Conservation (phyloP, 2,113 vertebrate genomes). For the Pedionomus torquatus region DNA sequence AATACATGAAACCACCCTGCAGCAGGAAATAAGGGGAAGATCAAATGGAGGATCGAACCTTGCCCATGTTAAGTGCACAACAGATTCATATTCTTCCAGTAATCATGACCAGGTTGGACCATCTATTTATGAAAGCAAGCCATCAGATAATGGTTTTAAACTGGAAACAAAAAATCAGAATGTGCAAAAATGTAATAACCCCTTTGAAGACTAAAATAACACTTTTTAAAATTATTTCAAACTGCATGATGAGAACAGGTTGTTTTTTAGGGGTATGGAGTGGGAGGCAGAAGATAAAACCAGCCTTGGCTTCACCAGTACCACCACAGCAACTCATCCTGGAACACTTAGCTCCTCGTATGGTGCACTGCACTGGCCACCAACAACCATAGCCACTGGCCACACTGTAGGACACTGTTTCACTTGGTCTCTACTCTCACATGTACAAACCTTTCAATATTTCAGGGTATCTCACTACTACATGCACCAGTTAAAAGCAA, state of each 20-base stretch:
- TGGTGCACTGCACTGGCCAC: accelerated
- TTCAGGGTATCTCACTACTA: not conserved
- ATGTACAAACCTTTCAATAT: not conserved
- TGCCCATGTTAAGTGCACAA: not conserved
- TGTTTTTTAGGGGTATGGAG: not conserved
- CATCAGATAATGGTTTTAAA: not conserved
- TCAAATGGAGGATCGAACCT: not conserved
- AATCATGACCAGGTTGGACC: not conserved
- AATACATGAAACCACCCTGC: not conserved
- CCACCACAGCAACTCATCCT: not conserved
- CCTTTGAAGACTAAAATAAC: not conserved
- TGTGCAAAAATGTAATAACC: not conserved
- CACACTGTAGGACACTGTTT: not conserved
- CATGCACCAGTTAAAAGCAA: not conserved
- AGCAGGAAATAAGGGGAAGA: not conserved
- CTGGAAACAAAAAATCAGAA: not conserved
- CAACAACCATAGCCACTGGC: not conserved
- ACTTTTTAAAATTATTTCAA: not conserved
- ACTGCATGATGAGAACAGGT: not conserved
- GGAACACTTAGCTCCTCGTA: accelerated
- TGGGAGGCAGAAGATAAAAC: not conserved
- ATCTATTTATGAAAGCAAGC: not conserved
- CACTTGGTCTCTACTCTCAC: not conserved
- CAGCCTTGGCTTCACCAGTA: not conserved
- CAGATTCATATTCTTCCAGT: not conserved